Conservation (phyloP, 2,888 invertebrate species). For the Erebia aethiops region DNA sequence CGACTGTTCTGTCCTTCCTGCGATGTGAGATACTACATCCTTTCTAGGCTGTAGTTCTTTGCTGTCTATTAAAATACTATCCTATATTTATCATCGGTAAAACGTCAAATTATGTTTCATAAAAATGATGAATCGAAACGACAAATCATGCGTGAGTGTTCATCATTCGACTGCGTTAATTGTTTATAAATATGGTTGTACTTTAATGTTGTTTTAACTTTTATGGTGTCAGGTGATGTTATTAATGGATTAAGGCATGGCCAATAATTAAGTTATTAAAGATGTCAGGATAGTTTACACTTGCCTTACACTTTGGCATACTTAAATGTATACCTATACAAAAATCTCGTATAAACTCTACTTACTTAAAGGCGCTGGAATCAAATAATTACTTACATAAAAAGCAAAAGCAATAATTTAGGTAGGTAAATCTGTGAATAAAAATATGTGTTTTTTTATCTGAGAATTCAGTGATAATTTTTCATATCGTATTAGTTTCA, state of each 20-base stretch:
- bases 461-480: no score
- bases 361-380: neutral
- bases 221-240: conserved; percentile 12
- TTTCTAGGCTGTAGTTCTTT: conserved; percentile 31
- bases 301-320: neutral
- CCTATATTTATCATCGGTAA: conserved; percentile 14
- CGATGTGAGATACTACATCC: conserved; percentile 44
- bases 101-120: conserved; percentile 24
- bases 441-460: no score
- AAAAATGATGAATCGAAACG: conserved; percentile 22
- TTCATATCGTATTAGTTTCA: no score
- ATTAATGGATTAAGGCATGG: neutral
- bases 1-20: conserved; percentile 44
- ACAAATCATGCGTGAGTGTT: conserved; percentile 16
- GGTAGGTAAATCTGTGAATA: no score
- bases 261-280: conserved; percentile 14
- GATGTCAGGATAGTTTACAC: conserved; percentile 12
- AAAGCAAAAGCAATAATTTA: no score
- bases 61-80: conserved; percentile 28
- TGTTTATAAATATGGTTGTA: conserved; percentile 11
- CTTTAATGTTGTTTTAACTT: conserved; percentile 15
- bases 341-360: neutral
- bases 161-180: conserved; percentile 6
- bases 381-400: no score
- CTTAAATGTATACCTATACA: neutral